A percentile compares a stretch with the other conserved stretches of the same genome.
Conservation (phyloP, 2,797 vertebrate species). For the Carapus acus region DNA sequence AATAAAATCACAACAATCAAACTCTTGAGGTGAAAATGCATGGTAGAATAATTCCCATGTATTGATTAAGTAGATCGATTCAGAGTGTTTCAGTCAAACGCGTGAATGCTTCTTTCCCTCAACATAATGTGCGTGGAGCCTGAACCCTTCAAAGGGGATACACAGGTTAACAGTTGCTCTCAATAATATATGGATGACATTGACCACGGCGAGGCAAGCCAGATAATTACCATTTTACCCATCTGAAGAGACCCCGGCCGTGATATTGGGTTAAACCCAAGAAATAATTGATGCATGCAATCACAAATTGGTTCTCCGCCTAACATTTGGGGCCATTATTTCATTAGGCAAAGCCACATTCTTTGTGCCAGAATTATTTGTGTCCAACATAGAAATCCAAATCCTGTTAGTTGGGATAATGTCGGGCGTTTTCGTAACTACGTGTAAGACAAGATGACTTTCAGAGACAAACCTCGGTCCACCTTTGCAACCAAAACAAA, state of each 20-base stretch:
- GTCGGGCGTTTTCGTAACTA: slow-evolving; percentile 55
- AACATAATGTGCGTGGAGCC: slow-evolving; percentile 20
- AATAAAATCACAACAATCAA: no score
- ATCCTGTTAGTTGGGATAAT: slow-evolving; percentile 71
- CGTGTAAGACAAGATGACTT: slow-evolving; percentile 55
- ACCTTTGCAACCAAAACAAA: slow-evolving; percentile 50
- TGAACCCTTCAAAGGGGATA: slow-evolving; percentile 19
- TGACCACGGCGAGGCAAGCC: slow-evolving; percentile 42
- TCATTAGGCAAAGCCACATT: slow-evolving; percentile 75
- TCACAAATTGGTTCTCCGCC: slow-evolving; percentile 78
- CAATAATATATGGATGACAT: slow-evolving; percentile 61
- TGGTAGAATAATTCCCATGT: no score
- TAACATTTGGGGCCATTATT: slow-evolving; percentile 78
- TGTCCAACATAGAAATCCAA: slow-evolving; percentile 75
- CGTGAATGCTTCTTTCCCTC: slow-evolving; percentile 24
- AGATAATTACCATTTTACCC: slow-evolving; percentile 71
- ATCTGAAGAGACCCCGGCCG: slow-evolving; percentile 66
- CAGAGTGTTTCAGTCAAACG: slow-evolving; percentile 27
- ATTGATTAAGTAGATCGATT: no score
- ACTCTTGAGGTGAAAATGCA: no score
- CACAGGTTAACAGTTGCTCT: slow-evolving; percentile 38
- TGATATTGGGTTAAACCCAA: slow-evolving; percentile 74
- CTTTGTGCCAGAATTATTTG: slow-evolving; percentile 72
- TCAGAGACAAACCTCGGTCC: slow-evolving; percentile 48
- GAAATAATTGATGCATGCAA: slow-evolving; percentile 80